Conservation (phyloP, 2,888 invertebrate genomes). For the Nomada ferruginata region DNA sequence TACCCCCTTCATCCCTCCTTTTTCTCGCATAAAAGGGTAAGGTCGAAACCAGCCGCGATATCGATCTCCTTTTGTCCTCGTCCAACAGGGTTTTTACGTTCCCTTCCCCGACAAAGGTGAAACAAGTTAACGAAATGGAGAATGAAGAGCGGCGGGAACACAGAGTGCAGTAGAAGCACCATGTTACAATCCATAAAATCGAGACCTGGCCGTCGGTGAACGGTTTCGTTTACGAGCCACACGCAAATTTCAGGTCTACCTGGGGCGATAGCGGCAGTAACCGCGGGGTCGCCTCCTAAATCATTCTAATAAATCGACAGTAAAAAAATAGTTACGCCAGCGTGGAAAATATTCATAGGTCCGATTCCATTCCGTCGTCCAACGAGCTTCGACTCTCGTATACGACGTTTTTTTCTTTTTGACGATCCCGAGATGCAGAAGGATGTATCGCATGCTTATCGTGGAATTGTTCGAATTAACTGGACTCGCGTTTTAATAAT, state of each 20-base stretch:
- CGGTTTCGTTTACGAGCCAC: conserved; percentile 58
- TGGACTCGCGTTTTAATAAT: neutral
- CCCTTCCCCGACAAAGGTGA: conserved; percentile 32
- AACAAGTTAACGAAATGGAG: conserved; percentile 39
- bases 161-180: conserved; percentile 32
- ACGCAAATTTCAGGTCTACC: conserved; percentile 62
- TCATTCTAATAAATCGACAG: conserved; percentile 54
- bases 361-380: conserved; percentile 30
- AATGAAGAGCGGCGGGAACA: conserved; percentile 27
- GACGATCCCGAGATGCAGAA: neutral
- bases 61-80: conserved; percentile 44
- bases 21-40: neutral
- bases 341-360: conserved; percentile 46
- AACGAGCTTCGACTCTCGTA: conserved; percentile 2
- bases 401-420: neutral
- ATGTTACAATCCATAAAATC: conserved; percentile 65
- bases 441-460: conserved; percentile 18
- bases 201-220: conserved; percentile 22
- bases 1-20: too few species aligned
- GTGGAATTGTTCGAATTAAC: conserved; percentile 23
- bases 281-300: conserved; percentile 39
- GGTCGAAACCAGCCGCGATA: conserved; percentile 9
- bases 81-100: conserved; percentile 22
- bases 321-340: conserved; percentile 35
- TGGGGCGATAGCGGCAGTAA: conserved; percentile 39